Percentiles rank a stretch among this genome's conserved stretches.
phyloP scores from a whole-genome alignment of 2,113 vertebrate genomes.

The Seriola rivoliana region DNA sequence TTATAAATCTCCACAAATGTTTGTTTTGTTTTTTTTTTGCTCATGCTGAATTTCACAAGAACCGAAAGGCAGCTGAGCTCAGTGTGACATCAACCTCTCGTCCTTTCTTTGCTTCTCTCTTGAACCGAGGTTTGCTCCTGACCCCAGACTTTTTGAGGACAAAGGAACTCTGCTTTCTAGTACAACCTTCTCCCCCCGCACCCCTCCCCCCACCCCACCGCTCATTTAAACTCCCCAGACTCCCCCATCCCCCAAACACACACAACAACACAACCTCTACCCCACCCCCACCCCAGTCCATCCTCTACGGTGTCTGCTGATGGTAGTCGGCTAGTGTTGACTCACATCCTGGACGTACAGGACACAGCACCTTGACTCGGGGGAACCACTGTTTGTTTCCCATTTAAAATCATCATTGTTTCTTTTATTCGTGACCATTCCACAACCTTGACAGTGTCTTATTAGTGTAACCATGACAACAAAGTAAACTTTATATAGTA shows the following conservation, averaged over 20 bases:
- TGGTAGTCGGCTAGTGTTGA: conserved; percentile 6
- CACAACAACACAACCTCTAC: conserved; percentile 16
- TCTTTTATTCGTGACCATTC: neutral
- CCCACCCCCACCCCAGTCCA: conserved; percentile 1
- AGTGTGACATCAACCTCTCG: conserved; percentile 29
- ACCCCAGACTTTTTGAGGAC: conserved; percentile 62
- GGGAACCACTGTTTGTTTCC: neutral
- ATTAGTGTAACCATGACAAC: neutral
- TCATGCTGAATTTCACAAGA: conserved; percentile 4
- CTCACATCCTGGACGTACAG: neutral
- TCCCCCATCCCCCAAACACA: conserved; percentile 42
- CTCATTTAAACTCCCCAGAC: conserved; percentile 63
- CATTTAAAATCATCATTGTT: neutral
- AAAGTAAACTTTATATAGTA: no score
- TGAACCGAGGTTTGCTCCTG: conserved; percentile 34
- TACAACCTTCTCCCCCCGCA: conserved; percentile 33
- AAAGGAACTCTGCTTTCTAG: conserved; percentile 69
- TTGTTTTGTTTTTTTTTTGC: conserved; percentile 1
- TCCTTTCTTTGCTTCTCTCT: conserved; percentile 25
- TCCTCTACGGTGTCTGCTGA: conserved; percentile 11
- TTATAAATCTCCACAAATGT: neutral
- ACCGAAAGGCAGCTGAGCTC: neutral
- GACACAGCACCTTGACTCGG: neutral
- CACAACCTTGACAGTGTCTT: neutral
- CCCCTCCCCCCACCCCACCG: conserved; percentile 14